Conservation (phyloP, 2,888 invertebrate genomes). For the Agriopis aurantiaria region DNA sequence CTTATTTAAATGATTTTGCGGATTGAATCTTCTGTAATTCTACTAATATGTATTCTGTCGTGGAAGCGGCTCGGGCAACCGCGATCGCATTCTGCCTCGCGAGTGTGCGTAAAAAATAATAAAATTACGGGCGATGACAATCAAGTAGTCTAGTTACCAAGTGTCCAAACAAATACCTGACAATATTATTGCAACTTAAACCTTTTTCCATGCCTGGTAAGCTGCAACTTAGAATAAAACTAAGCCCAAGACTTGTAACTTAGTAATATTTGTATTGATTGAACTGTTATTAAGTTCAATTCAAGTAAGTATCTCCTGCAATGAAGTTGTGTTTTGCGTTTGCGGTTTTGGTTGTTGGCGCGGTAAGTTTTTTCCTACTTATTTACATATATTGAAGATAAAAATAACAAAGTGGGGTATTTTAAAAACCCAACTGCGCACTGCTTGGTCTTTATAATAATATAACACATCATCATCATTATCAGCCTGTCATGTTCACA, state of each 20-base stretch:
- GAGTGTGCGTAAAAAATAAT: no score
- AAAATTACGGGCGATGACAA: not conserved
- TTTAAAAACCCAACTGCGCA: not conserved
- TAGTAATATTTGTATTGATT: not conserved
- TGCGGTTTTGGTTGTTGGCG: not conserved
- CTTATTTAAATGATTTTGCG: no score
- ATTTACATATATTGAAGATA: not conserved
- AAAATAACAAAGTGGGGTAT: not conserved
- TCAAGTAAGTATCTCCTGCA: not conserved
- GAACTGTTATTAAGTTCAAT: constrained; percentile 8
- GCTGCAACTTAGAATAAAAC: not conserved
- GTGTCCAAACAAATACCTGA: no score
- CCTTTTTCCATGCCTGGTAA: not conserved
- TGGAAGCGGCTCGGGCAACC: no score
- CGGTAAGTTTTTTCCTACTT: constrained; percentile 12
- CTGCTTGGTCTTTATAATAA: no score
- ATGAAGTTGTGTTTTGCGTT: constrained; percentile 25
- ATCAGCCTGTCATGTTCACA: no score
- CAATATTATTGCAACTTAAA: not conserved
- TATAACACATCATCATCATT: no score
- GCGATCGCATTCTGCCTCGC: no score
- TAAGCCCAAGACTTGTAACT: not conserved
- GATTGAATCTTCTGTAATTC: no score
- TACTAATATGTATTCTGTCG: no score
- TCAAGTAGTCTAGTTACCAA: not conserved